phyloP scores from a whole-genome alignment of 2,113 vertebrate species.

The Dicentrarchus labrax region DNA sequence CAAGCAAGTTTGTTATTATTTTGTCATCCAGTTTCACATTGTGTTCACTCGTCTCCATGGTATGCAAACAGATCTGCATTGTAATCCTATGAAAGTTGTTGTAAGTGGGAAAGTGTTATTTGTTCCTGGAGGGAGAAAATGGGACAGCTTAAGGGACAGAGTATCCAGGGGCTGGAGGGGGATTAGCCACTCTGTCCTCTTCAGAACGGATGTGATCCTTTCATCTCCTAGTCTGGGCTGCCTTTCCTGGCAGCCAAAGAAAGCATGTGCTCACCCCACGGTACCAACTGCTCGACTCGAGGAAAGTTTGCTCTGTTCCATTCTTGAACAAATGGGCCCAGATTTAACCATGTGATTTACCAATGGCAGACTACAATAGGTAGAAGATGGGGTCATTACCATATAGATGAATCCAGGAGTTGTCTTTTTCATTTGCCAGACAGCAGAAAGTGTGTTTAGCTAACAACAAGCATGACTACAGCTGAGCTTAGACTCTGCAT shows the following conservation, averaged over 20 bases:
- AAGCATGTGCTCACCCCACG: constrained; percentile 74
- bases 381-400: constrained; percentile 80
- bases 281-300: constrained; percentile 66
- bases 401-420: constrained; percentile 86
- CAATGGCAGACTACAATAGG: constrained; percentile 71
- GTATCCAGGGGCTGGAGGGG: constrained; percentile 79
- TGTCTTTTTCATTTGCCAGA: constrained; percentile 82
- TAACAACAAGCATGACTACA: constrained; percentile 59
- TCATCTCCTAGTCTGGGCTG: constrained; percentile 81
- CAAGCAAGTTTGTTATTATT: constrained; percentile 72
- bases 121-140: constrained; percentile 83
- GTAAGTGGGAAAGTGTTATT: constrained; percentile 83
- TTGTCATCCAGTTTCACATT: constrained; percentile 70
- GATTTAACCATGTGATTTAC: constrained; percentile 80
- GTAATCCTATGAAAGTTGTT: constrained; percentile 84
- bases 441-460: constrained; percentile 69
- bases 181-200: constrained; percentile 83
- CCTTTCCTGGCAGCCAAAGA: constrained; percentile 82
- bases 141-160: constrained; percentile 82
- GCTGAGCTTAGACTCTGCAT: constrained; percentile 55
- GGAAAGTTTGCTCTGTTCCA: constrained; percentile 75
- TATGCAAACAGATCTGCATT: constrained; percentile 78
- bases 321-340: constrained; percentile 72
- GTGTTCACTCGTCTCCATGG: constrained; percentile 64
- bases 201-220: constrained; percentile 83